Conservation (phyloP, 1,140 invertebrate genomes). For the Bombus confusus region DNA sequence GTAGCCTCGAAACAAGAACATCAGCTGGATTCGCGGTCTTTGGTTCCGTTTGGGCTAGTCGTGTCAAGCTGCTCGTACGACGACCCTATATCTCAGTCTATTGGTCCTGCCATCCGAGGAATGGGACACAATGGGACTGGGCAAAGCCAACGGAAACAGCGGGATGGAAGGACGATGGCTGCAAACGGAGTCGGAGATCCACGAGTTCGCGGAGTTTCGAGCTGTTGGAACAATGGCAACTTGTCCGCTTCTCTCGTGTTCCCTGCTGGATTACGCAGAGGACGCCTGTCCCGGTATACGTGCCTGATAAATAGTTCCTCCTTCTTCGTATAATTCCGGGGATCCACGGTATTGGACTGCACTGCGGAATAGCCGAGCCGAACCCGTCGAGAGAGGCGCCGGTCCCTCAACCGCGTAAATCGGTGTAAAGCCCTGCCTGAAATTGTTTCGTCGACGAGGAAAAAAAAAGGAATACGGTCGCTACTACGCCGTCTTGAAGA, state of each 20-base stretch:
- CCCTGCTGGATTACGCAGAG: constrained; percentile 57
- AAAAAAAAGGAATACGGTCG: not conserved
- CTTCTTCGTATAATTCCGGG: constrained; percentile 61
- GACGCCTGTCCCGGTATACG: constrained; percentile 49
- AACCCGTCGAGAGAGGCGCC: not conserved
- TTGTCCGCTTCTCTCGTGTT: constrained; percentile 45
- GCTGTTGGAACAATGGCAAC: constrained; percentile 62
- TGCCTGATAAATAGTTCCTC: constrained; percentile 65
- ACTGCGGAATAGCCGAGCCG: not conserved
- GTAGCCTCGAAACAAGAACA: constrained; percentile 25
- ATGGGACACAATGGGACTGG: constrained; percentile 51
- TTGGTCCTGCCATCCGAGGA: constrained; percentile 44
- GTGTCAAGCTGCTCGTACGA: constrained; percentile 11
- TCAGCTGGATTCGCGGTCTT: constrained; percentile 9
- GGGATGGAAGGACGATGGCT: constrained; percentile 23
- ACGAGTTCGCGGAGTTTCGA: constrained; percentile 51
- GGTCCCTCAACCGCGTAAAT: constrained; percentile 6
- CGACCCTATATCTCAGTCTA: constrained; percentile 28
- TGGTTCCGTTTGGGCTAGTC: constrained; percentile 14
- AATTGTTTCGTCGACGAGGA: constrained; percentile 20
- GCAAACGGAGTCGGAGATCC: constrained; percentile 8
- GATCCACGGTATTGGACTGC: constrained; percentile 35
- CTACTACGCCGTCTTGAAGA: not conserved
- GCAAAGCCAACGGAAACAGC: constrained; percentile 41
- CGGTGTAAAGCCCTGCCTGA: constrained; percentile 11